These are phyloP conservation scores for Mormyrus proboscirostris DNA, from an alignment of 2,797 vertebrate genomes.

Conservation along the genomic window DNA sequence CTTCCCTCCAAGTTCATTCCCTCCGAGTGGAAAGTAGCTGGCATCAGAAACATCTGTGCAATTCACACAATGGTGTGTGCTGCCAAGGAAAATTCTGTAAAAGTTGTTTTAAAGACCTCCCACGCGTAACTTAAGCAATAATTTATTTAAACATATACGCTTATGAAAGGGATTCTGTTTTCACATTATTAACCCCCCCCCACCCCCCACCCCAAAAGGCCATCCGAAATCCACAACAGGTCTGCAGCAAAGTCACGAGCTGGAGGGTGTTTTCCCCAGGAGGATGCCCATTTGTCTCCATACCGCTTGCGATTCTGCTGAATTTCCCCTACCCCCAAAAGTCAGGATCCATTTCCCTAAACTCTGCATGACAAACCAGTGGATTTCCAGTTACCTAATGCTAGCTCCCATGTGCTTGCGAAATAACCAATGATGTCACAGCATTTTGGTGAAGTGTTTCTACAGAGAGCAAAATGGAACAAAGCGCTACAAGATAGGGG, in stretches of 20 bases:
- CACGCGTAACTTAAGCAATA: neutral
- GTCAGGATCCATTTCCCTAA: neutral
- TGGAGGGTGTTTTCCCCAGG: neutral
- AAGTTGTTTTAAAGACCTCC: neutral
- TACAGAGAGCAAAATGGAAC: neutral
- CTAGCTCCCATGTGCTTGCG: neutral
- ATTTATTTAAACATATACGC: neutral
- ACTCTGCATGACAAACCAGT: neutral
- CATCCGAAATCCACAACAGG: neutral
- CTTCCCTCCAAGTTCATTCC: neutral
- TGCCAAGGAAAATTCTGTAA: neutral
- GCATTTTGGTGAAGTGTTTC: neutral
- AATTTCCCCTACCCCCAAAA: neutral
- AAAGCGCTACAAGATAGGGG: neutral
- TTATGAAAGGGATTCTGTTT: slow-evolving; percentile 7
- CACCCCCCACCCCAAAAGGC: neutral
- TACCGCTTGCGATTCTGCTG: neutral
- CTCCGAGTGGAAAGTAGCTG: neutral
- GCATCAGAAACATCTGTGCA: neutral
- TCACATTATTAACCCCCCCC: neutral
- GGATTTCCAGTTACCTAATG: neutral
- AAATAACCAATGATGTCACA: neutral
- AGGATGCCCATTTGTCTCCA: neutral
- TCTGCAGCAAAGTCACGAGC: neutral
- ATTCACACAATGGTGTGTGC: neutral